Evolutionary conservation across 2,113 vertebrate species (phyloP).

Genomic region (Actenoides lindsayi): DNA sequence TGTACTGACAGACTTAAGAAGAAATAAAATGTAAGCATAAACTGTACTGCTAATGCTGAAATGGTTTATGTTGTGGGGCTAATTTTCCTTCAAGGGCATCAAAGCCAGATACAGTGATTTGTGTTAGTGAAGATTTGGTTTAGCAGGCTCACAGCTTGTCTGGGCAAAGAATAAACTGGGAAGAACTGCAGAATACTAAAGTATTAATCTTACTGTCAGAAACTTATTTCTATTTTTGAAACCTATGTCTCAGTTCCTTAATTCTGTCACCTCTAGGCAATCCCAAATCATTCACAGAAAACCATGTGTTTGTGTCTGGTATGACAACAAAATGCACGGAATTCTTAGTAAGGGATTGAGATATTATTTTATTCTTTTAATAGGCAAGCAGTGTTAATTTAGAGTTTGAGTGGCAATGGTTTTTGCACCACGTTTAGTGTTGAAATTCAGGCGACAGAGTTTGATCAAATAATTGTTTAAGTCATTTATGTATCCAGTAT

Average conservation of each 20-base stretch:
- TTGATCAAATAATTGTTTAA: background rate
- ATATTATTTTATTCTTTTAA: background rate
- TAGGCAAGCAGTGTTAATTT: background rate
- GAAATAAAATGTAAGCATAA: background rate
- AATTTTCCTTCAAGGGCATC: background rate
- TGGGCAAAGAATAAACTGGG: background rate
- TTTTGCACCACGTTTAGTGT: background rate
- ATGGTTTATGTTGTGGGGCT: background rate
- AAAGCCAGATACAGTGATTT: background rate
- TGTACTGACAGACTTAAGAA: constrained; percentile 17
- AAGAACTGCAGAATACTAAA: background rate
- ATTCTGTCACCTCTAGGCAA: background rate
- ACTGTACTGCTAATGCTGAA: constrained; percentile 12
- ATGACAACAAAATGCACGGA: background rate
- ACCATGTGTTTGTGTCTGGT: background rate
- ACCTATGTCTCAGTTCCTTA: background rate
- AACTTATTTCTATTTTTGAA: background rate
- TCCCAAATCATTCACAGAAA: background rate
- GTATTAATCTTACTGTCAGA: background rate
- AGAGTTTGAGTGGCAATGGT: background rate
- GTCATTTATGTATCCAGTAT: background rate
- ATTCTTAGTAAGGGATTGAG: background rate
- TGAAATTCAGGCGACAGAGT: background rate
- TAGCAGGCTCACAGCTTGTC: background rate
- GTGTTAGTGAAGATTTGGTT: background rate